Evolutionary conservation across 2,113 vertebrate species (phyloP).

Genomic region (Sigmodon hispidus): DNA sequence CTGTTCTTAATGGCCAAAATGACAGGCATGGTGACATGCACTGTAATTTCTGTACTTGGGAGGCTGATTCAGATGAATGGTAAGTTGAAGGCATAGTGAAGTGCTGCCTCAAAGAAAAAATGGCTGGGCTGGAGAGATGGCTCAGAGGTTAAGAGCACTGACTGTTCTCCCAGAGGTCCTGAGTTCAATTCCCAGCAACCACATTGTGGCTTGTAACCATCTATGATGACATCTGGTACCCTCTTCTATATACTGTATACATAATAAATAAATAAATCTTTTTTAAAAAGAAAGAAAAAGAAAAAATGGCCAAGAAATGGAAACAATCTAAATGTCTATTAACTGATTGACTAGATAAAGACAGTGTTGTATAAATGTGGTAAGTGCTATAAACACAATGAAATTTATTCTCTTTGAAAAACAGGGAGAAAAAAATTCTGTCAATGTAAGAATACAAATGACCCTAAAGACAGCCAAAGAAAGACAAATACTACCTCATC

Average conservation of each 20-base stretch:
- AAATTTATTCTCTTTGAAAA: background rate
- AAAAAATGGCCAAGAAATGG: background rate
- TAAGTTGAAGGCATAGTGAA: background rate
- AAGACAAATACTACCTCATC: background rate
- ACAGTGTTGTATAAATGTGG: background rate
- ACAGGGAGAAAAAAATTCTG: background rate
- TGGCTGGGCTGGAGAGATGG: no score
- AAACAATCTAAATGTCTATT: background rate
- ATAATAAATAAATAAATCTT: no score
- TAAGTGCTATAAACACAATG: background rate
- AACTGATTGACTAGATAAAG: background rate
- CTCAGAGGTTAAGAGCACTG: no score
- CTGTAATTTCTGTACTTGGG: background rate
- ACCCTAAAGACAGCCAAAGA: background rate
- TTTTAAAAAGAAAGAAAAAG: no score
- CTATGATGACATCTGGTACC: no score
- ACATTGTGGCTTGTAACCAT: no score
- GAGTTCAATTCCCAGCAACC: no score
- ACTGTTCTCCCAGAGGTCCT: no score
- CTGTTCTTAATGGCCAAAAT: background rate
- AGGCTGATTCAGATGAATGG: background rate
- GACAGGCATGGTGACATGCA: background rate
- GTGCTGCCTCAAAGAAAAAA: background rate
- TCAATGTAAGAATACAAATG: background rate
- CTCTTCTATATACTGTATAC: no score